Evolutionary conservation across 1,140 invertebrate species (phyloP), one percentile per base, ranked within the genome.

Genomic region (Tetramorium parvispinum): DNA sequence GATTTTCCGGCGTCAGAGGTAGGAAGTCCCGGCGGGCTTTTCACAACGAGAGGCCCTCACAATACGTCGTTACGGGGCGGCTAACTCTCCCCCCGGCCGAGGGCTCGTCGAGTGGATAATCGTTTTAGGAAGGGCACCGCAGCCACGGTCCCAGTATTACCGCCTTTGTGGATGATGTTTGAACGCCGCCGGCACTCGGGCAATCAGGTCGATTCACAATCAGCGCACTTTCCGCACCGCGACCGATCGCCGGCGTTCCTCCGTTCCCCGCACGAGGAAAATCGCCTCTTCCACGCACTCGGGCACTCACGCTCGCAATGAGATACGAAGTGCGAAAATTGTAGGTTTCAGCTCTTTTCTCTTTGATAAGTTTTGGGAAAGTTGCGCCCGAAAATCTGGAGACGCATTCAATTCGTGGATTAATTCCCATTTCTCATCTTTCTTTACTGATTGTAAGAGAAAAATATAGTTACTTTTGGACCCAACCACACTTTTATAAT

Each of bases 121-220:
- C 94, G 94, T 94, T 94, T 94, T 94, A 94, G 93, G 93, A 90
- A 93, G 93, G 94, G 90, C 91, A 91, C 89, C 83, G 55, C 81
- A 61, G 85, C 53, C 87, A 86, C 87, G 85, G 86, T 86, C 76
- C 88, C 83, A 86, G 93, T 92, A 94, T 94, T 94, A 94, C 91
- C 91, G 93, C 93, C 92, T 94, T 94, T 94, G 94, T 94, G 94
- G 92, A 88, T 91, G 92, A 92, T 94, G 94, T 94, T 94, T 94
- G 92, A 94, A 92, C 93, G 92, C 91, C 93, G 88, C 89, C 91
- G 92, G 91, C 93, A 93, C 92, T 94, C 92, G 92, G 93, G 93
- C 94, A 94, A 94, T 94, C 94, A 94, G 93, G 91, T 93, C 93
- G 93, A 94, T 94, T 94, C 94, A 94, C 91, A 93, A 92, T 92